These are phyloP conservation scores for Tragelaphus buxtoni DNA, from an alignment of 2,113 vertebrate genomes.

Conservation along the genomic window DNA sequence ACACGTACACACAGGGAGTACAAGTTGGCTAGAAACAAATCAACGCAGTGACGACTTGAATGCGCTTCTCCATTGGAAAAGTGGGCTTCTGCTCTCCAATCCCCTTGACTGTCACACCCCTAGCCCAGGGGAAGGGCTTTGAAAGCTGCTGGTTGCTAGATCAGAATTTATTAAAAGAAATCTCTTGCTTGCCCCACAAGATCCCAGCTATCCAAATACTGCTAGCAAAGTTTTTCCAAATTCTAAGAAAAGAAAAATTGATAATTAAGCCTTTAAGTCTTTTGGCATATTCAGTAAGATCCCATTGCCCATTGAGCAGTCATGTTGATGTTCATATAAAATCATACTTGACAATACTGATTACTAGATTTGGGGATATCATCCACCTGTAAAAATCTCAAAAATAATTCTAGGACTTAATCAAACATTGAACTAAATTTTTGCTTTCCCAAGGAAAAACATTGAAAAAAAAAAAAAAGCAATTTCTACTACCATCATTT, in stretches of 20 bases:
- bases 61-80: not conserved
- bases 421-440: not conserved
- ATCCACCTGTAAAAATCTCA: not conserved
- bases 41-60: not conserved
- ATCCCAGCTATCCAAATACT: not conserved
- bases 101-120: not conserved
- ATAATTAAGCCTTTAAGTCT: not conserved
- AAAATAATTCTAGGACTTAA: not conserved
- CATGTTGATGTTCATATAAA: not conserved
- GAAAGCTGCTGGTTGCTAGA: not conserved
- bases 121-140: not conserved
- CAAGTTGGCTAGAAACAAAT: not conserved
- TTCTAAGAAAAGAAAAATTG: not conserved
- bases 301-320: not conserved
- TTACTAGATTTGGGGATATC: not conserved
- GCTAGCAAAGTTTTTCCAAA: not conserved
- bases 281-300: not conserved
- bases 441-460: not conserved
- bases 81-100: fast-evolving
- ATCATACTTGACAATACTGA: not conserved
- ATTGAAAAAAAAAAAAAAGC: not conserved
- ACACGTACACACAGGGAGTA: not conserved
- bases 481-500: not conserved
- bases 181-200: not conserved
- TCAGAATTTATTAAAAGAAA: not conserved